Base-by-base conservation (phyloP, 2,888 invertebrate species). In the Helleia helle region DNA sequence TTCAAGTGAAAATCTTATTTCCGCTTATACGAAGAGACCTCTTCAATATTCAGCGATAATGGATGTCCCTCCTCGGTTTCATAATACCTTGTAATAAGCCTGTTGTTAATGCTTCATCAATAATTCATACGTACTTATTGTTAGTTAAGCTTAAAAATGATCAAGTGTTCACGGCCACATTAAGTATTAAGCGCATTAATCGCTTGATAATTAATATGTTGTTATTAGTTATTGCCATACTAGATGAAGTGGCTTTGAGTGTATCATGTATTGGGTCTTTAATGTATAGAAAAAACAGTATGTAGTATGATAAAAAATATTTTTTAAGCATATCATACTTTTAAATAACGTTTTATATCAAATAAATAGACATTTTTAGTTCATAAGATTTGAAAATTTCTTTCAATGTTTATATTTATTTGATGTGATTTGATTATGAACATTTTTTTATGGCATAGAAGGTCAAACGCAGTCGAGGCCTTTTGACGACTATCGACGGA, bases 11-110 rank as follows among this genome's bases (percentile, higher is more conserved):
- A n/a, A n/a, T n/a, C n/a, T n/a, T n/a, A n/a, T n/a, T n/a, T 2
- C 3, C 22, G 22, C 8, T 8, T 5, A 8, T 22, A 22, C 6
- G 22, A 18, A 15, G 42, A 46, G 45, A 46, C 52, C 54, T 57
- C 50, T 59, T 59, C 54, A 52, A 62, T 62, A 67, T 67, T 63
- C 64, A 57, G 58, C 50, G 63, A 60, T 69, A 71, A 68, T 70
- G 58, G 54, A 59, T 62, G 59, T 60, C 52, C 50, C 56, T 52
- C 57, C 61, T 65, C 61, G 59, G 64, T 68, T 60, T 57, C 58
- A 62, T 69, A 67, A 71, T 59, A 56, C 54, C 56, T 58, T 58
- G 59, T 71, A 73, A 70, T 65, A 62, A 65, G 59, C 62, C 57
- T 53, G 52, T 58, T 59, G 63, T 68, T 62, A 63, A 67, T 56